phyloP scores from a whole-genome alignment of 2,888 invertebrate species.

The Bibio marci region DNA sequence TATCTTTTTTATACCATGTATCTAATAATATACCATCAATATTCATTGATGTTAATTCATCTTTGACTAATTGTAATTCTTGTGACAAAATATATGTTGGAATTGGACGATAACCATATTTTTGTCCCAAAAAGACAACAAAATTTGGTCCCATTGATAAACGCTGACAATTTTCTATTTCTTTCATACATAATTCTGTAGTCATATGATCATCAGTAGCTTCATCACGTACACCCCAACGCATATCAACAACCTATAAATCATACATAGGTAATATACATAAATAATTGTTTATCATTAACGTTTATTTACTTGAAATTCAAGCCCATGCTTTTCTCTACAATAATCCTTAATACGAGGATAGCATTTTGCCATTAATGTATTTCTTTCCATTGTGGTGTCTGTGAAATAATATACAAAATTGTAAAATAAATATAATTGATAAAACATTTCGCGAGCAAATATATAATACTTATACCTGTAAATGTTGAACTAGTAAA shows the following conservation, averaged over 20 bases:
- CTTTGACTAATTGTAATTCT: slow-evolving; percentile 72
- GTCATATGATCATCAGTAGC: slow-evolving; percentile 99
- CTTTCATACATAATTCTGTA: slow-evolving; percentile 93
- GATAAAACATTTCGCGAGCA: no score
- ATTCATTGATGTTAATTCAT: slow-evolving; percentile 67
- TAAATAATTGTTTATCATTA: neutral
- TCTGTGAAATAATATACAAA: slow-evolving; percentile 41
- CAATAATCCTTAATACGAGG: slow-evolving; percentile 94
- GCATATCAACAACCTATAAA: slow-evolving; percentile 86
- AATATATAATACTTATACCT: slow-evolving; percentile 36
- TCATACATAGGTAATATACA: neutral
- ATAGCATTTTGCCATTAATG: slow-evolving; percentile 95
- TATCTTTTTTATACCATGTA: slow-evolving; percentile 91
- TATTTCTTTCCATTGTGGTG: slow-evolving; percentile 93
- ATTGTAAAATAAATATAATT: neutral
- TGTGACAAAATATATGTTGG: slow-evolving; percentile 88
- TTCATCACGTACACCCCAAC: slow-evolving; percentile 96
- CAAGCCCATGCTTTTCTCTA: slow-evolving; percentile 89
- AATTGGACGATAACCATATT: slow-evolving; percentile 95
- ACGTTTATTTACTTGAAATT: slow-evolving; percentile 66
- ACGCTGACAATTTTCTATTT: slow-evolving; percentile 93
- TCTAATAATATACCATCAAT: slow-evolving; percentile 71
- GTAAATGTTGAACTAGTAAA: slow-evolving; percentile 98
- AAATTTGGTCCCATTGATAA: slow-evolving; percentile 97
- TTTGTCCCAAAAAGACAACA: slow-evolving; percentile 93